These are phyloP conservation scores for Crotalus viridis DNA, from an alignment of 2,113 vertebrate genomes.

Conservation along the genomic window DNA sequence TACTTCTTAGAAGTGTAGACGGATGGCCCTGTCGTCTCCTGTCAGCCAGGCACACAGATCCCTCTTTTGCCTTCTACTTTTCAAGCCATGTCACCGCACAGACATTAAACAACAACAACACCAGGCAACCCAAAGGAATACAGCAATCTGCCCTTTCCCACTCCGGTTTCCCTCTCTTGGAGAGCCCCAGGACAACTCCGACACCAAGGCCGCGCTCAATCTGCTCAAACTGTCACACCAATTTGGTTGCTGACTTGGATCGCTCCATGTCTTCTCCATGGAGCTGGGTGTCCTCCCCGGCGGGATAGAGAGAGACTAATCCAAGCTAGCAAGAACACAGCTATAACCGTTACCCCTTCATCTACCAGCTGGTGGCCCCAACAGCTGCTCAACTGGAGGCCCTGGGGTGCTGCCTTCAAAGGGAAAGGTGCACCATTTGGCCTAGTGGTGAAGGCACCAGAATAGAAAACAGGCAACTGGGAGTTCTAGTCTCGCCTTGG, in stretches of 20 bases:
- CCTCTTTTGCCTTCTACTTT: background rate
- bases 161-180: no score
- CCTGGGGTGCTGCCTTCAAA: background rate
- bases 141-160: rapidly evolving
- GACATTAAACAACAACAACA: background rate
- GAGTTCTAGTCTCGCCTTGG: background rate
- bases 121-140: background rate
- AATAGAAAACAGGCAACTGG: background rate
- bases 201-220: background rate
- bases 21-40: background rate
- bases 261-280: background rate
- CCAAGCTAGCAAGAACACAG: slow-evolving; percentile 1
- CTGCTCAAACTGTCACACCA: slow-evolving; percentile 11
- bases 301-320: slow-evolving; percentile 2
- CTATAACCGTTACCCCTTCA: background rate
- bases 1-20: background rate
- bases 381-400: background rate
- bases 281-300: background rate
- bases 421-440: background rate
- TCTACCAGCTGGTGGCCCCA: background rate
- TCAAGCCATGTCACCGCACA: no score
- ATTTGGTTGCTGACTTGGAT: slow-evolving; percentile 1
- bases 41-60: background rate
- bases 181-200: background rate
- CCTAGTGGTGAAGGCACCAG: background rate